Base-by-base conservation (phyloP, 2,888 invertebrate species). In the Allygus modestus region DNA sequence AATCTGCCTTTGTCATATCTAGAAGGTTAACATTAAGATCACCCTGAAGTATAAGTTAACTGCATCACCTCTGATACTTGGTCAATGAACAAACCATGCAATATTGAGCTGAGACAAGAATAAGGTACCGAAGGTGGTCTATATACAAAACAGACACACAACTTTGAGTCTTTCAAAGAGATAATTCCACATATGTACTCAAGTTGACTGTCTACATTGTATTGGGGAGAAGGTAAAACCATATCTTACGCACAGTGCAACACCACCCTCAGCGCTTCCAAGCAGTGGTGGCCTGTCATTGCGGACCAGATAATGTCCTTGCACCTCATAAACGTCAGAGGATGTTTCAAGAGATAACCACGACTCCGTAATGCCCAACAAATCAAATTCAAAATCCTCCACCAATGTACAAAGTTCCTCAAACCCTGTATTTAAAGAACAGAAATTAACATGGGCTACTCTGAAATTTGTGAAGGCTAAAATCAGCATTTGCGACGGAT, bases 351-450 rank as follows among this genome's bases (percentile, higher is more conserved):
- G 33, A 33, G 69, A 31, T 15, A 31, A 31, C 69, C 31, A 69
- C 4, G 69, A 61, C n/a, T n/a, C n/a, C n/a, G n/a, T n/a, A n/a
- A n/a, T 61, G 26, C 69, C 69, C 17, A 69, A 69, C 33, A 69
- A 33, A 31, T 69, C 69, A 69, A 69, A 28, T 5, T 69, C 31
- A 17, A 69, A 69, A n/a, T 69, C 69, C 31, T 69, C 69, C 33
- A 69, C 69, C 28, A 69, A 31, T 7, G 37, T 31, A 69, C 31
- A 69, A 0, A 69, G n/a, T 23, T 69, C 69, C 17, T 69, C 15
- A 15, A 69, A 69, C 2, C 69, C 69, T n/a, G 69, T 69, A 37
- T 69, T 69, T n/a, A 69, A 69, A 5, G 69, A 69, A n/a, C 69
- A 31, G 23, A 69, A 31, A 69, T 69, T 69, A 31, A 31, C 69